Conservation (phyloP, 2,888 invertebrate genomes). For the Macaria notata region DNA sequence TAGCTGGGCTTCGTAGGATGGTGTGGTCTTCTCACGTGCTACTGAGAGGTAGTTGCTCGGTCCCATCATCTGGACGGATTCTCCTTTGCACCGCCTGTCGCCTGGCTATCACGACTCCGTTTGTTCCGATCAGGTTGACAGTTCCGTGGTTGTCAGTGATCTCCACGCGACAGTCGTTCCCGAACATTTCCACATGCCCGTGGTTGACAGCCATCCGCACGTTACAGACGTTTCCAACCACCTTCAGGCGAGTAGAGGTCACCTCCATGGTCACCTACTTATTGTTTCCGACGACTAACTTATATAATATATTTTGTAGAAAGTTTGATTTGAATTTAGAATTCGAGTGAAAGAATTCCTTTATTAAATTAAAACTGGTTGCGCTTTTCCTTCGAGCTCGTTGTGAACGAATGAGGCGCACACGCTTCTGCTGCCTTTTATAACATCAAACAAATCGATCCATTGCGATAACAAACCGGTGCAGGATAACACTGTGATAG, state of each 20-base stretch:
- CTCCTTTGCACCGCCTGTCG: conserved; percentile 59
- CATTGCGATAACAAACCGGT: too few species aligned
- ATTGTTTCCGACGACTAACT: conserved; percentile 74
- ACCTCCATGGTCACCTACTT: conserved; percentile 76
- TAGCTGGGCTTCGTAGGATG: conserved; percentile 65
- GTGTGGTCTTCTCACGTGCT: conserved; percentile 62
- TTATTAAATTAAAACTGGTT: conserved; percentile 10
- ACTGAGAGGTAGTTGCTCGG: conserved; percentile 62
- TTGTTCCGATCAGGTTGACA: conserved; percentile 68
- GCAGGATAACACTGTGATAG: too few species aligned
- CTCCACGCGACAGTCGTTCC: conserved; percentile 71
- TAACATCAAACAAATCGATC: too few species aligned
- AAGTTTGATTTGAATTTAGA: conserved; percentile 8
- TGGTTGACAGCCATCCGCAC: conserved; percentile 61
- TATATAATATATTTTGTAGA: conserved; percentile 52
- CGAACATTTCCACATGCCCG: conserved; percentile 72
- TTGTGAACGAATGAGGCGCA: conserved; percentile 38
- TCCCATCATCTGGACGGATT: conserved; percentile 64
- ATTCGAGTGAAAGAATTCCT: conserved; percentile 1
- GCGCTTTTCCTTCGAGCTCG: conserved; percentile 15
- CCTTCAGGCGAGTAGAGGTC: conserved; percentile 63
- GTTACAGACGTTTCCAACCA: conserved; percentile 72
- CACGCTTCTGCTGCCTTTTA: conserved; percentile 36
- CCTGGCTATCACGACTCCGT: conserved; percentile 63
- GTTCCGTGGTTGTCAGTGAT: conserved; percentile 63